Percentiles rank a stretch among this genome's conserved stretches.
Conservation (phyloP, 2,797 vertebrate species). For the Microctenopoma lineatum region DNA sequence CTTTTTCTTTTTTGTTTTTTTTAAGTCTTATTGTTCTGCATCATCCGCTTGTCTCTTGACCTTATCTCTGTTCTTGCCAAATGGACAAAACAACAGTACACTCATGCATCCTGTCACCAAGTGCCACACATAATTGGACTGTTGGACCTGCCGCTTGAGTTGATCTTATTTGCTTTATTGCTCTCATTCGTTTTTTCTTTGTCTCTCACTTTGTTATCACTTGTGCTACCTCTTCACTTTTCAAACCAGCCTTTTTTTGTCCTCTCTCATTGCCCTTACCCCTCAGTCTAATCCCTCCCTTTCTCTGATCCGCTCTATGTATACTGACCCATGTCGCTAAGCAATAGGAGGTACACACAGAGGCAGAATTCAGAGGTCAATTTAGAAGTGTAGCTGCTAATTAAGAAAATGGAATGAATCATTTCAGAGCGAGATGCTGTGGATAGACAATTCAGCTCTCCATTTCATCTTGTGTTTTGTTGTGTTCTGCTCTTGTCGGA, state of each 20-base stretch:
- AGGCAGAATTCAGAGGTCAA: constrained; percentile 72
- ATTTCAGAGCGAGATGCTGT: constrained; percentile 70
- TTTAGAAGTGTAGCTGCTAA: constrained; percentile 75
- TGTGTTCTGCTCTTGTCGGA: constrained; percentile 27
- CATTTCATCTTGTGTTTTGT: constrained; percentile 54
- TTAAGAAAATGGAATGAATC: constrained; percentile 71
- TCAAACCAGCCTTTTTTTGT: constrained; percentile 33
- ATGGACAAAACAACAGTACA: constrained; percentile 65
- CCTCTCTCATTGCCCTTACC: constrained; percentile 37
- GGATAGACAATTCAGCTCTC: constrained; percentile 51
- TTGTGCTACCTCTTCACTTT: constrained; percentile 40
- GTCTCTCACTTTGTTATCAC: constrained; percentile 39
- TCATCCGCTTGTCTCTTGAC: constrained; percentile 50
- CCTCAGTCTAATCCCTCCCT: constrained; percentile 49
- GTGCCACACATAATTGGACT: constrained; percentile 60
- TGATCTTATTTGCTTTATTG: constrained; percentile 50
- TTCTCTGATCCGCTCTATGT: constrained; percentile 31
- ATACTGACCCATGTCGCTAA: constrained; percentile 40
- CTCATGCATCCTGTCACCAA: constrained; percentile 55
- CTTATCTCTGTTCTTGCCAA: constrained; percentile 59
- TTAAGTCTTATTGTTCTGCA: constrained; percentile 44
- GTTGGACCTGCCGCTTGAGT: constrained; percentile 50
- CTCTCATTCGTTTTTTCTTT: constrained; percentile 27
- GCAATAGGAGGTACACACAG: constrained; percentile 49
- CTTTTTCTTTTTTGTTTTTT: constrained; percentile 30